Base-by-base conservation (phyloP, 2,888 invertebrate species). In the Drepana falcataria region DNA sequence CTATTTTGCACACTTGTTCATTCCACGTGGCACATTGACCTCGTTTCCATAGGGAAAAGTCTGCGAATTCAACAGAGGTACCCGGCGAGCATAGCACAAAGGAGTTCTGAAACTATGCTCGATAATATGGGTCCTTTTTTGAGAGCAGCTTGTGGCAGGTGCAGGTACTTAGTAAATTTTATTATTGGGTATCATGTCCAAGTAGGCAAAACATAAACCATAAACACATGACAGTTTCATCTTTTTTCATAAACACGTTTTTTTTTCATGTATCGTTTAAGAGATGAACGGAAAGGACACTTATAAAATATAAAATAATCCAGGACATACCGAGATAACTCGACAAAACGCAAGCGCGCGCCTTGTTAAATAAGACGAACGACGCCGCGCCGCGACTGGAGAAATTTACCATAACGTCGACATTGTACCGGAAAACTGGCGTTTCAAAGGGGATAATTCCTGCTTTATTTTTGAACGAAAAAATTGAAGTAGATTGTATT, bases 11-110 rank as follows among this genome's bases (percentile, higher is more conserved):
- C 51, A 51, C 59, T 66, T 71, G 71, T 64, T 78, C 75, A 76
- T 81, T 77, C 73, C 69, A 66, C 63, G 68, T 65, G 73, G 69
- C 78, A 72, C 73, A 73, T 70, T 83, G 81, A 81, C 83, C 83
- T 66, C 72, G 64, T 79, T 84, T 74, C 66, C 55, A 72, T 73
- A 75, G 74, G 75, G 77, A 79, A 79, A 75, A 70, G 71, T 63
- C 72, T 66, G 75, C 71, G 66, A 77, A 81, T 81, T 82, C 81
- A 77, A 76, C 71, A 76, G 68, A 74, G 66, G 73, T 73, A 82
- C 81, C 65, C 76, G 78, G 80, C 68, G 60, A 66, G 69, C 77
- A 80, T 76, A 71, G 59, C 63, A 74, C 73, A 69, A 79, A 75
- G 77, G 75, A 69, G 62, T 60, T 60, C 65, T 53, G 63, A 67